Evolutionary conservation across 1,140 invertebrate genomes (phyloP), one percentile per base, ranked within the genome.

Genomic region (Lordiphosa mommai): DNA sequence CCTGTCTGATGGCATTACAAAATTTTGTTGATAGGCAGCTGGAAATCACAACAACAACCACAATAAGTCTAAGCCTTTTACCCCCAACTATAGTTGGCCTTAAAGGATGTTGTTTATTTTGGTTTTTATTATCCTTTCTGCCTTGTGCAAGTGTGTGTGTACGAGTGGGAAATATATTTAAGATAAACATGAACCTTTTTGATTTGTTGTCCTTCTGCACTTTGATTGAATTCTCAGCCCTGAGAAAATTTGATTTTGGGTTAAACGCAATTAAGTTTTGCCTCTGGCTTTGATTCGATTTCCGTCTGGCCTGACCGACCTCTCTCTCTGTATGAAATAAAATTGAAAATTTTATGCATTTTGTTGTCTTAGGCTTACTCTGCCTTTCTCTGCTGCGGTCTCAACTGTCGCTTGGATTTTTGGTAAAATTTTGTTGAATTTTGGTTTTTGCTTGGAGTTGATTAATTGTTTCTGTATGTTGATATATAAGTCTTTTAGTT

Each of bases 241-340:
- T 61, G 47, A 13, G 53, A 12, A 80, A 80, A 82, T 74, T 82
- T 82, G 70, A 82, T 82, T 82, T 82, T 47, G 66, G 76, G 76
- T 82, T 82, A 82, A 82, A 82, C 76, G 71, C 76, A 82, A 82
- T 82, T 82, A 82, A 82, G 82, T 82, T 82, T 82, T 59, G 71
- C 76, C 71, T 51, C 34, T 48, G 56, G 76, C 61, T 34, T 57
- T 74, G 74, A 73, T 80, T 80, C 82, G 52, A 74, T 80, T 63
- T 80, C 46, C 63, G 33, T 44, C 34, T 20, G 12, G 23, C 27
- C 36, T 38, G 23, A 29, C 37, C 34, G 14, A 36, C 38, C 12
- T 41, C 34, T 61, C 14, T 61, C 33, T 60, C 66, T 60, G 61
- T 68, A 60, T 53, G 59, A 61, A 30, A 66, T 46, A 70, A 80